Percentiles rank a stretch among this genome's conserved stretches.
These are phyloP conservation scores for Malurus elegans DNA, from an alignment of 2,113 vertebrate species.

Conservation along the genomic window DNA sequence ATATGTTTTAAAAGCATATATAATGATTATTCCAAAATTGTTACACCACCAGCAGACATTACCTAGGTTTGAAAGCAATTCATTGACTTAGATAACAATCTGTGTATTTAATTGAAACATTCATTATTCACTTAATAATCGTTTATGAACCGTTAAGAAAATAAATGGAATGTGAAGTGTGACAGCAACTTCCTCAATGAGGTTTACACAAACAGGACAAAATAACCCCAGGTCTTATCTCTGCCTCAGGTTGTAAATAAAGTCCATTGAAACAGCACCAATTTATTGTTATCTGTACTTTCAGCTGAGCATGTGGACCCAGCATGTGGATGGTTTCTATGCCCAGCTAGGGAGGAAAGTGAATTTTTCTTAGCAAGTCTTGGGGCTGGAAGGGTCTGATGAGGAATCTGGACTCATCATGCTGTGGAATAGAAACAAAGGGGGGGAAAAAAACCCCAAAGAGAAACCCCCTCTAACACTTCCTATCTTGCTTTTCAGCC, in stretches of 20 bases:
- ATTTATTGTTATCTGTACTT: background rate
- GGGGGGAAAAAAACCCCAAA: background rate
- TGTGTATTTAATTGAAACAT: constrained; percentile 43
- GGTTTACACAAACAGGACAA: constrained; percentile 11
- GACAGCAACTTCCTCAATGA: constrained; percentile 7
- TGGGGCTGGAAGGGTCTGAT: background rate
- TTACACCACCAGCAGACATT: background rate
- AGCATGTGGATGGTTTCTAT: background rate
- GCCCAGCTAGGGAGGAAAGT: background rate
- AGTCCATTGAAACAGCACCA: background rate
- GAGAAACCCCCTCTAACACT: background rate
- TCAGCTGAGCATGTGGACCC: background rate
- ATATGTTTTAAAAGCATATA: background rate
- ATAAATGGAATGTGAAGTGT: constrained; percentile 26
- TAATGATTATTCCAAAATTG: background rate
- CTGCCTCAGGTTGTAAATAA: constrained; percentile 19
- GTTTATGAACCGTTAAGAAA: constrained; percentile 20
- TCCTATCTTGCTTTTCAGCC: background rate
- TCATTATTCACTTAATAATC: constrained; percentile 30
- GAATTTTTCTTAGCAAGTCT: background rate
- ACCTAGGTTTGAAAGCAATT: background rate
- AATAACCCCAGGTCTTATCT: background rate
- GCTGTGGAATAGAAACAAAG: background rate
- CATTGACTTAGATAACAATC: constrained; percentile 48
- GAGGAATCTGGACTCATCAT: background rate